These are phyloP conservation scores for Emydocephalus ijimae DNA, from an alignment of 2,113 vertebrate species.

Conservation along the genomic window DNA sequence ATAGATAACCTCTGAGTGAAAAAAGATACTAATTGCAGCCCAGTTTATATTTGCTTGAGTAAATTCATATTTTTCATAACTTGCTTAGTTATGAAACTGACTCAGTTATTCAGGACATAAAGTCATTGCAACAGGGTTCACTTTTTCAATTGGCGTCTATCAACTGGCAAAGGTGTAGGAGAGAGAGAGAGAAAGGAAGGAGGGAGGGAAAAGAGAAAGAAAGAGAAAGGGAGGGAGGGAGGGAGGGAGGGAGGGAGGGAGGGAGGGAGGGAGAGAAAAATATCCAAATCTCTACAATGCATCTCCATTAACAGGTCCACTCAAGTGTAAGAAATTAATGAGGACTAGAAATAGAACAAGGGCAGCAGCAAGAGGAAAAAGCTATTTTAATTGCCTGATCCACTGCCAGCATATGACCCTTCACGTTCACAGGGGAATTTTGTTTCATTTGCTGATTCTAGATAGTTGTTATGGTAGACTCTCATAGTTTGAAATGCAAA, in stretches of 20 bases:
- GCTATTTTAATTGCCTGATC: background rate
- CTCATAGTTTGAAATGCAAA: constrained; percentile 21
- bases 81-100: background rate
- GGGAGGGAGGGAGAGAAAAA: background rate
- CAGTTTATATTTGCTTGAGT: background rate
- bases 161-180: no score
- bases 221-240: background rate
- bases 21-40: background rate
- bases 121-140: background rate
- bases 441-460: background rate
- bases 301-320: background rate
- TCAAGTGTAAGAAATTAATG: constrained; percentile 28
- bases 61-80: background rate
- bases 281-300: background rate
- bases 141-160: background rate
- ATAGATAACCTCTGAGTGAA: background rate
- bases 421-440: background rate
- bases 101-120: background rate
- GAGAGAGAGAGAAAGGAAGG: no score
- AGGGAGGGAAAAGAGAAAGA: background rate
- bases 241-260: no score
- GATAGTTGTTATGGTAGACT: background rate
- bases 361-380: background rate
- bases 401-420: background rate
- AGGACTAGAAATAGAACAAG: constrained; percentile 4